These are phyloP conservation scores for Gerris lacustris DNA, from an alignment of 2,888 invertebrate species.

Conservation along the genomic window DNA sequence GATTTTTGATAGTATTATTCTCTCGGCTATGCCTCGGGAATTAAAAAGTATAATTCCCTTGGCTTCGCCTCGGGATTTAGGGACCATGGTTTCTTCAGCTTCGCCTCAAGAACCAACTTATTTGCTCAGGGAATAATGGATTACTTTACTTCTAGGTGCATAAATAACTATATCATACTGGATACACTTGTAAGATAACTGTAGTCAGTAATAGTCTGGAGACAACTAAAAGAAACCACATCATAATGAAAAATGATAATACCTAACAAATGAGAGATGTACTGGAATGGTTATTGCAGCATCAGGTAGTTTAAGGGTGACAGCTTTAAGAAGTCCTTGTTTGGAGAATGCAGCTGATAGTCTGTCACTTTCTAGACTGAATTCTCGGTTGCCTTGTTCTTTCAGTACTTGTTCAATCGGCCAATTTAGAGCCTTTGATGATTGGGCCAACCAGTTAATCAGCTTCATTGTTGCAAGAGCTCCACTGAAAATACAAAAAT, in stretches of 20 bases:
- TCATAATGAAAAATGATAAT: conserved; percentile 30
- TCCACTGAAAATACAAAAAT: background rate
- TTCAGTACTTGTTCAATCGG: conserved; percentile 35
- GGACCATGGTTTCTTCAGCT: no score
- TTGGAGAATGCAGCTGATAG: conserved; percentile 51
- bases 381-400: conserved; percentile 41
- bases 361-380: conserved; percentile 43
- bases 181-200: no score
- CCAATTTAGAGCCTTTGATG: conserved; percentile 17
- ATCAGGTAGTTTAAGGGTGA: conserved; percentile 37
- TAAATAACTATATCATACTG: no score
- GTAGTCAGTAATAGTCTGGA: no score
- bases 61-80: no score
- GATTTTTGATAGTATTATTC: no score
- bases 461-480: background rate
- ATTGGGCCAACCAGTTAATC: conserved; percentile 15
- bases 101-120: no score
- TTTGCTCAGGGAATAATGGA: no score
- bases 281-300: conserved; percentile 45
- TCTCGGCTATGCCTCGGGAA: no score
- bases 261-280: conserved; percentile 66
- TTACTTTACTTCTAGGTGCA: no score
- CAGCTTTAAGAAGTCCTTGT: conserved; percentile 60
- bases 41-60: no score
- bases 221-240: no score